phyloP scores from a whole-genome alignment of 2,113 vertebrate genomes.

The Neofelis nebulosa region DNA sequence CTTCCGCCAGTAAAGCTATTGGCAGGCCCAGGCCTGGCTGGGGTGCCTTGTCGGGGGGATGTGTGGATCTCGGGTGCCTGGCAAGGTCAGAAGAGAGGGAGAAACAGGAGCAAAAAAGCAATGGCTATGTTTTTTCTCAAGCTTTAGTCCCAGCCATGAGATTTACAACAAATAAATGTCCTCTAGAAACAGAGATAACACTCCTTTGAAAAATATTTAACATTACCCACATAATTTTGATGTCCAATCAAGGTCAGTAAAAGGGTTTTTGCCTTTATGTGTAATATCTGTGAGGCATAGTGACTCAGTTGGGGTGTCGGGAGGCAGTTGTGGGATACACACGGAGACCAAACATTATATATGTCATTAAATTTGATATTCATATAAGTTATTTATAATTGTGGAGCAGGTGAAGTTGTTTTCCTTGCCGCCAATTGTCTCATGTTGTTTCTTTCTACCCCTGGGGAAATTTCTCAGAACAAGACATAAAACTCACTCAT shows the following conservation, averaged over 20 bases:
- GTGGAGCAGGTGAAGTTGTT: not conserved
- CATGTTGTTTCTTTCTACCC: not conserved
- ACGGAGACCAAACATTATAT: not conserved
- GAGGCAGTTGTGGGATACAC: not conserved
- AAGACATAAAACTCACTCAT: slow-evolving; percentile 52
- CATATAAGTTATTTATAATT: not conserved
- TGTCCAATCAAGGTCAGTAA: not conserved
- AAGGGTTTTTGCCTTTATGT: not conserved
- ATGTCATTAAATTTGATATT: not conserved
- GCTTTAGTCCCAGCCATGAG: not conserved
- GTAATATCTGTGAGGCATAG: not conserved
- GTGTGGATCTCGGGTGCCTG: not conserved
- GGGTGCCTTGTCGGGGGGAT: not conserved
- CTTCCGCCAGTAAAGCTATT: not conserved
- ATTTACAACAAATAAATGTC: not conserved
- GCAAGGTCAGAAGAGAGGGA: not conserved
- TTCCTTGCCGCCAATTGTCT: not conserved
- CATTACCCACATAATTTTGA: not conserved
- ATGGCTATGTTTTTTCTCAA: not conserved
- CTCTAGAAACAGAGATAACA: not conserved
- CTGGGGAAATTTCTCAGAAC: slow-evolving; percentile 61
- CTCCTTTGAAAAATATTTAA: not conserved
- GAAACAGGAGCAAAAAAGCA: not conserved
- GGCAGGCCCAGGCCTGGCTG: not conserved
- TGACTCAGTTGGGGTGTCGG: not conserved